These are phyloP conservation scores for Pseudochromis fuscus DNA, from an alignment of 2,797 vertebrate species.

Conservation along the genomic window DNA sequence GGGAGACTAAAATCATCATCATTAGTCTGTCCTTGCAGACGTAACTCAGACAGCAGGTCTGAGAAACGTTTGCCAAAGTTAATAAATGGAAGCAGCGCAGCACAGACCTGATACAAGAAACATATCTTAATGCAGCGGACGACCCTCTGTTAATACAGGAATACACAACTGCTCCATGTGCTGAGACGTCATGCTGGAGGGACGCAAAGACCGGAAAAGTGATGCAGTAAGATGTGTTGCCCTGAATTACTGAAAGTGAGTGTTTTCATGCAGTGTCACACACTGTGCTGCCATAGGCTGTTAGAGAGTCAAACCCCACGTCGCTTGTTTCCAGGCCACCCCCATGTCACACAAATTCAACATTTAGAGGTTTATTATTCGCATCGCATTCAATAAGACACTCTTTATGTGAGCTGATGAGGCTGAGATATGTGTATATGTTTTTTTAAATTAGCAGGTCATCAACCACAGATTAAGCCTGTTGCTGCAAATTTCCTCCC, in stretches of 20 bases:
- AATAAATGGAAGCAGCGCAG: not conserved
- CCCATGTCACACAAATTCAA: not conserved
- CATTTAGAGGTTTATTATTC: constrained; percentile 15
- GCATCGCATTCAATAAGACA: not conserved
- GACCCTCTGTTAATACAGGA: not conserved
- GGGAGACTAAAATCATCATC: constrained; percentile 30
- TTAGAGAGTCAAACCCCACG: not conserved
- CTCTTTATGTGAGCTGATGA: constrained; percentile 18
- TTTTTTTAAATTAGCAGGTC: not conserved
- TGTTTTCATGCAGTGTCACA: not conserved
- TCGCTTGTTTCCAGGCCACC: not conserved
- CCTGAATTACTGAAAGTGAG: not conserved
- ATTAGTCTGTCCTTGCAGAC: constrained; percentile 29
- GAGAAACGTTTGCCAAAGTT: not conserved
- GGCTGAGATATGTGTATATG: not conserved
- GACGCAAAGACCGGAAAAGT: not conserved
- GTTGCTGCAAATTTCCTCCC: not conserved
- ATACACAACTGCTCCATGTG: not conserved
- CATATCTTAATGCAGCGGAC: not conserved
- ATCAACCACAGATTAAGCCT: not conserved
- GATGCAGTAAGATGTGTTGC: not conserved
- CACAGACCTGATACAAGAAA: not conserved
- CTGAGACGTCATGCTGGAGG: not conserved
- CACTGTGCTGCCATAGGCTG: not conserved
- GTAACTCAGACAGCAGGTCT: constrained; percentile 19